Percentiles rank a stretch among this genome's conserved stretches.
Evolutionary conservation across 2,888 invertebrate species (phyloP).

Genomic region (Pseudanteris insignis): DNA sequence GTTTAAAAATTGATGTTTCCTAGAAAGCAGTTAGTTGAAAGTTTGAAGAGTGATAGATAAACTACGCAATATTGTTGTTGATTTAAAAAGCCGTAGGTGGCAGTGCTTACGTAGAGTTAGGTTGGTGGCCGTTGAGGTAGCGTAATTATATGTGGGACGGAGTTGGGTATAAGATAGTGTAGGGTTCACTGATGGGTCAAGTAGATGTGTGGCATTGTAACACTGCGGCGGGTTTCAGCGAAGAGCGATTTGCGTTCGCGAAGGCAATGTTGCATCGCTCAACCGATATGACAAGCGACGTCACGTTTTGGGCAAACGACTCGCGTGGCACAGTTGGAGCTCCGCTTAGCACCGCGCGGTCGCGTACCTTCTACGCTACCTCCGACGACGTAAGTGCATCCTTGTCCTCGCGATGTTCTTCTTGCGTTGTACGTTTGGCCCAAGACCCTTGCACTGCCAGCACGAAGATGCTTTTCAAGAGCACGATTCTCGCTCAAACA

Average conservation of each 20-base stretch:
- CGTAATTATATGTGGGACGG: slow-evolving; percentile 6
- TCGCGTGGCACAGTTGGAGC: slow-evolving; percentile 64
- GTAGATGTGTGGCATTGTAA: slow-evolving; percentile 3
- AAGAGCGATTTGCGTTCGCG: slow-evolving; percentile 24
- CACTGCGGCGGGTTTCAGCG: slow-evolving; percentile 16
- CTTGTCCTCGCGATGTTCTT: slow-evolving; percentile 19
- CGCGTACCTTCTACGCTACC: slow-evolving; percentile 56
- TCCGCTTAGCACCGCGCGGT: slow-evolving; percentile 57
- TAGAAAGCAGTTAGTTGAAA: no score
- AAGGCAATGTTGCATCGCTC: slow-evolving; percentile 10
- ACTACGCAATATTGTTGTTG: no score
- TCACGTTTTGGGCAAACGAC: slow-evolving; percentile 66
- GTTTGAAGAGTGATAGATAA: no score
- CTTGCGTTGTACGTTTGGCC: slow-evolving; percentile 34
- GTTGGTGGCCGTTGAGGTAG: slow-evolving; percentile 2
- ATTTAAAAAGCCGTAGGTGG: no score
- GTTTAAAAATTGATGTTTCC: no score
- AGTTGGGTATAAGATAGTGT: background rate
- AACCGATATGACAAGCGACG: slow-evolving; percentile 55
- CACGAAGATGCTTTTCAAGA: slow-evolving; percentile 30
- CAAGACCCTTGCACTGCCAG: slow-evolving; percentile 44
- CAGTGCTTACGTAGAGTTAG: no score
- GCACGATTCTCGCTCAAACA: slow-evolving; percentile 36
- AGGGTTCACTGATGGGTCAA: slow-evolving; percentile 10
- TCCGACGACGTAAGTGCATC: slow-evolving; percentile 36